A percentile compares a stretch with the other conserved stretches of the same genome.
phyloP scores from a whole-genome alignment of 2,113 vertebrate genomes.

The Chauna torquata region DNA sequence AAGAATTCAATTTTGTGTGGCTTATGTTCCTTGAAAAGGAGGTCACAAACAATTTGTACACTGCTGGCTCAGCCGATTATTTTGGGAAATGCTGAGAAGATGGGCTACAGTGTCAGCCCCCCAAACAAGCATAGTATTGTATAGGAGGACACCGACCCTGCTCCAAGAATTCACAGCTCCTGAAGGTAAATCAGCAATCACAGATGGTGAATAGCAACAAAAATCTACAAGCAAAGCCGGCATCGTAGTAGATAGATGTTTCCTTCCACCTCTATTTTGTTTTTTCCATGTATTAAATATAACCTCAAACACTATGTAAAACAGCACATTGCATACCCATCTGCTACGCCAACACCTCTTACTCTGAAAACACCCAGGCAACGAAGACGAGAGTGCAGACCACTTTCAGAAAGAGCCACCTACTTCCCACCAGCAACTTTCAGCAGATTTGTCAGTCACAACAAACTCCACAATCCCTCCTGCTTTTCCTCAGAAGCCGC shows the following conservation, averaged over 20 bases:
- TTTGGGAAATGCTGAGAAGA: background rate
- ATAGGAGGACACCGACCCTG: background rate
- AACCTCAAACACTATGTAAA: background rate
- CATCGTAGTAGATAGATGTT: background rate
- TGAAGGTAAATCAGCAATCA: background rate
- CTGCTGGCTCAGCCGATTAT: background rate
- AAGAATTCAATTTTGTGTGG: background rate
- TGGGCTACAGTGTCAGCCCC: background rate
- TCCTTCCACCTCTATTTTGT: background rate
- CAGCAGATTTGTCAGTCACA: background rate
- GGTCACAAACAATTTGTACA: background rate
- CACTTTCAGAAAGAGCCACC: background rate
- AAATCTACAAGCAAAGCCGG: background rate
- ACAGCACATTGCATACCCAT: background rate
- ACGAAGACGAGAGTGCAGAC: fast-evolving
- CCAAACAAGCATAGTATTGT: fast-evolving
- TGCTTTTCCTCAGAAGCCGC: background rate
- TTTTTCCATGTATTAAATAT: background rate
- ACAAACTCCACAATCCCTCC: background rate
- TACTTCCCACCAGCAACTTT: background rate
- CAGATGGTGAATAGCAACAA: background rate
- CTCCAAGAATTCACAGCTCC: fast-evolving
- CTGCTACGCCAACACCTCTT: background rate
- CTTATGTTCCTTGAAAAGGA: background rate
- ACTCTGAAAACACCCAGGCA: background rate